Conservation (phyloP, 1,140 invertebrate species). For the Zaprionus capensis region DNA sequence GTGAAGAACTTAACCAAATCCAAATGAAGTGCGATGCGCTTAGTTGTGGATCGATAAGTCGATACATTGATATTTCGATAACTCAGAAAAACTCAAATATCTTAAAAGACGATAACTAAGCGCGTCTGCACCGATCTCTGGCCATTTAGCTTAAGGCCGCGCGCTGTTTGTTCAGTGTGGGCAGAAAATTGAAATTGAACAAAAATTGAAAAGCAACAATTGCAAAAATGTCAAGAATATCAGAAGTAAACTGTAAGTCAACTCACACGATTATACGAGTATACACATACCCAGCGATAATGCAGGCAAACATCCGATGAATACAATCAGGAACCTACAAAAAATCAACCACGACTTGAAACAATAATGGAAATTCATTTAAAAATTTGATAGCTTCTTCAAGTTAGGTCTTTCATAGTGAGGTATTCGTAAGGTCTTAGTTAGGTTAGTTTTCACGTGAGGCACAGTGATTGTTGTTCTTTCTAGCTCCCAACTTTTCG, state of each 20-base stretch:
- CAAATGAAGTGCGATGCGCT: constrained; percentile 28
- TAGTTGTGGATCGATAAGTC: constrained; percentile 18
- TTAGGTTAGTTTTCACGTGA: constrained; percentile 19
- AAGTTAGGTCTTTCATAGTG: constrained; percentile 3
- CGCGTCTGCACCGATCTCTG: constrained; percentile 52
- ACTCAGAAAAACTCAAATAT: background rate
- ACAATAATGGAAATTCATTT: background rate
- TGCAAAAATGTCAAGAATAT: constrained; percentile 18
- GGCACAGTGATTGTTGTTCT: constrained; percentile 41
- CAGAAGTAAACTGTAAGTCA: constrained; percentile 15
- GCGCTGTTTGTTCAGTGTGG: constrained; percentile 80
- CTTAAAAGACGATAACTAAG: constrained; percentile 28
- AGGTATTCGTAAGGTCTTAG: constrained; percentile 4
- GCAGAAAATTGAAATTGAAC: constrained; percentile 51
- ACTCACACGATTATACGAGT: constrained; percentile 39
- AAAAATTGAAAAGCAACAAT: constrained; percentile 6
- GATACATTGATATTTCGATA: background rate
- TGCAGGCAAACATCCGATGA: background rate
- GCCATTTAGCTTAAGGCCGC: constrained; percentile 70
- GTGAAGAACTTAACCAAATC: constrained; percentile 51
- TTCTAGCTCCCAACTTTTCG: constrained; percentile 44
- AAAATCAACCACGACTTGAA: background rate
- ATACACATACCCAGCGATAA: constrained; percentile 30
- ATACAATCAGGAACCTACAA: background rate
- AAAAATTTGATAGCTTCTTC: constrained; percentile 4